Conservation (phyloP, 1,140 invertebrate species). For the Coenobita brevimanus region DNA sequence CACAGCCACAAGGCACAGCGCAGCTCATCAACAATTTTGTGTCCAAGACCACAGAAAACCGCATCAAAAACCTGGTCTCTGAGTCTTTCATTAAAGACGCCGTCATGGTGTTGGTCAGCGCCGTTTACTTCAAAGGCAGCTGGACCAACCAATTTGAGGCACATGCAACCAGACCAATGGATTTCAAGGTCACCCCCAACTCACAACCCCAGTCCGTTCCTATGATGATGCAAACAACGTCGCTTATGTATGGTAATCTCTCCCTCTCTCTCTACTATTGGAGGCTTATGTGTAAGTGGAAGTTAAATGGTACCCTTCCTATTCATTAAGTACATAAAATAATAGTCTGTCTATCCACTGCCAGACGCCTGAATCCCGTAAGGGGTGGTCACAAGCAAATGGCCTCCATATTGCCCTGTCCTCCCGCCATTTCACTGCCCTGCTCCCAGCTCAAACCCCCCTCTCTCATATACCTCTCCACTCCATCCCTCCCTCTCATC, state of each 20-base stretch:
- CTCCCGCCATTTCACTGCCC: no score
- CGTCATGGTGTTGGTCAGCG: slow-evolving; percentile 83
- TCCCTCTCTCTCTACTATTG: no score
- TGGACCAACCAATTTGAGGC: slow-evolving; percentile 82
- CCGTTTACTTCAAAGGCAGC: slow-evolving; percentile 88
- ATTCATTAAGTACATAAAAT: no score
- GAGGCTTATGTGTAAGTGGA: no score
- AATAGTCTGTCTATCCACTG: no score
- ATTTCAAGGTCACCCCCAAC: background rate
- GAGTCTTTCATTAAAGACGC: background rate
- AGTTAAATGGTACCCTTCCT: no score
- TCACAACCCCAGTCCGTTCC: background rate
- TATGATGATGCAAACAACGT: background rate
- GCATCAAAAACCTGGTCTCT: background rate
- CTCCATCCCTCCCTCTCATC: no score
- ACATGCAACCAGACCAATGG: slow-evolving; percentile 75
- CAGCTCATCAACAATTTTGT: background rate
- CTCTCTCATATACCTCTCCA: no score
- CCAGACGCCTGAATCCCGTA: no score
- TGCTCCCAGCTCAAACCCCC: no score
- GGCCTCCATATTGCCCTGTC: no score
- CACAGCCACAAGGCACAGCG: background rate
- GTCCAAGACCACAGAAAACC: background rate
- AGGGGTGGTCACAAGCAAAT: no score
- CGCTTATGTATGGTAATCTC: background rate